Evolutionary conservation across 1,140 invertebrate species (phyloP), one percentile per base, ranked within the genome.

Genomic region (Orius insidiosus): DNA sequence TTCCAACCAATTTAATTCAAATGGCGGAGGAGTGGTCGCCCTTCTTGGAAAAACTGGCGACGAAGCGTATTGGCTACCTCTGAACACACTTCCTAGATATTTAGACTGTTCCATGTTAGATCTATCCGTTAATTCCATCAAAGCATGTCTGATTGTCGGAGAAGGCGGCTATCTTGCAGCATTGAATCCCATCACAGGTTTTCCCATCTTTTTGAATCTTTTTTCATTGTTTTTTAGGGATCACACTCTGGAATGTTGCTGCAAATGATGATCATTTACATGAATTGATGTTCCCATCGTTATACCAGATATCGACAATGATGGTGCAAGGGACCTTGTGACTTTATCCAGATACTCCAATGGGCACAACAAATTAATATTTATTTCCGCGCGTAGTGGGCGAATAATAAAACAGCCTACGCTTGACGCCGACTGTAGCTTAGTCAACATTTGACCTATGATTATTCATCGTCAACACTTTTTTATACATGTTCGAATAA

Each of bases 51-150:
- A 63, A 50, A 68, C 68, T 53, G 68, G 76, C 0, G 68, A 68
- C 51, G 68, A 77, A 2, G 71, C 71, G 3, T 80, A 76, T 76
- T 75, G 68, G 51, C 70, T 71, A 16, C 60, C 67, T 54, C 69
- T 76, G 48, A 63, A 68, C 19, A 69, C 68, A 54, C 68, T 75
- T 49, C 78, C 79, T 1, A 67, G 65, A 10, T 67, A 74, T 49
- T 72, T 84, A 11, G 74, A 82, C 56, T 85, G 81, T 54, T 63
- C 68, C 16, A 56, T 78, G 3, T 61, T 83, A 33, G 79, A 83
- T 63, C 70, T 76, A 0, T 74, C 81, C 58, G 63, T 58, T 33
- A 76, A 80, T 57, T 73, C 70, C n/a, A 68, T 70, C 42, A 68
- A 72, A 16, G 78, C 82, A 53, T 85, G 81, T 52, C 66, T 85